Conservation (phyloP, 2,888 invertebrate species). For the Alentia gelatinosa region DNA sequence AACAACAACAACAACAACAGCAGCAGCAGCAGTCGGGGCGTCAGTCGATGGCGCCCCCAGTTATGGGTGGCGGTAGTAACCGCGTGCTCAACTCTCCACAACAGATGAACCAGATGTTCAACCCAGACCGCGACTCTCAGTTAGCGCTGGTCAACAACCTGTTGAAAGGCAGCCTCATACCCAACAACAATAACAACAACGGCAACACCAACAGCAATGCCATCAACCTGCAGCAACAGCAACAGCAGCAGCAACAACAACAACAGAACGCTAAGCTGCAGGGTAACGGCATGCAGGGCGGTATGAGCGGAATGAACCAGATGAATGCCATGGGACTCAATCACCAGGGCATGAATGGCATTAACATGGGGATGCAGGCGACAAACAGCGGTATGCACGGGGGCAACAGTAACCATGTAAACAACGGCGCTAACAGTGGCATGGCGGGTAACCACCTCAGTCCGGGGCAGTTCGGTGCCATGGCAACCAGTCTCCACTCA, state of each 20-base stretch:
- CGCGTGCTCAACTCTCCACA: neutral
- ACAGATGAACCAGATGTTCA: conserved; percentile 25
- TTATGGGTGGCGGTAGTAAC: neutral
- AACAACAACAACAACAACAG: conserved; percentile 23
- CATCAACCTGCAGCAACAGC: neutral
- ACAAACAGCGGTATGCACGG: neutral
- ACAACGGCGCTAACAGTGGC: neutral
- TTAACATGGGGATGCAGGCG: conserved; percentile 11
- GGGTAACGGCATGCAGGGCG: neutral
- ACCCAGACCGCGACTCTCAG: conserved; percentile 41
- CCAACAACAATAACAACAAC: neutral
- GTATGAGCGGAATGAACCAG: neutral
- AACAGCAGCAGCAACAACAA: neutral
- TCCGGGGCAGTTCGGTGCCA: neutral
- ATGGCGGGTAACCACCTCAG: neutral
- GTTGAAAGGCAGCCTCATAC: conserved; percentile 42
- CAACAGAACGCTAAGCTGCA: neutral
- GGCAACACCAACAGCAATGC: neutral
- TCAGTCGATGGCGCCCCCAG: neutral
- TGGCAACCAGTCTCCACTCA: neutral
- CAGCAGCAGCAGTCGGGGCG: neutral
- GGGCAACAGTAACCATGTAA: neutral
- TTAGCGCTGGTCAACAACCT: conserved; percentile 42
- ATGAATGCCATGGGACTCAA: conserved; percentile 8
- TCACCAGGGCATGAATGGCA: neutral